A percentile compares a stretch with the other conserved stretches of the same genome.
phyloP scores from a whole-genome alignment of 2,888 invertebrate genomes.

The Eupeodes latifasciatus region DNA sequence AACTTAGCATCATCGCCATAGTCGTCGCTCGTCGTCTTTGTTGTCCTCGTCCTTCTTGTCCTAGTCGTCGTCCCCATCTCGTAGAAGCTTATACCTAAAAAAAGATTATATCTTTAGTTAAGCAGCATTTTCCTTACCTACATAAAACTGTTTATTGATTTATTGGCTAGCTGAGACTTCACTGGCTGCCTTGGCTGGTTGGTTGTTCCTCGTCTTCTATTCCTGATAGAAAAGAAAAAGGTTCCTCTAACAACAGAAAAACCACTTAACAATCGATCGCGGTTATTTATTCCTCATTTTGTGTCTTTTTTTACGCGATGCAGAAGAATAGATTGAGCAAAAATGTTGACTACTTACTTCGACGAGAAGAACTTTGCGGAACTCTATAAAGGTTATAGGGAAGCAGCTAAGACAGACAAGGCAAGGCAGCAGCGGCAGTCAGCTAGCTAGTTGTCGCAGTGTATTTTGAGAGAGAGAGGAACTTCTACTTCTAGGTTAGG shows the following conservation, averaged over 20 bases:
- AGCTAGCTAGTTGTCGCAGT: slow-evolving; percentile 24
- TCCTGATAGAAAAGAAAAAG: not conserved
- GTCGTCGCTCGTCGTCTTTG: slow-evolving; percentile 37
- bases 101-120: slow-evolving; percentile 55
- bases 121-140: slow-evolving; percentile 37
- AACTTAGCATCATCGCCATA: slow-evolving; percentile 50
- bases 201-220: slow-evolving; percentile 10
- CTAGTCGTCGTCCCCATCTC: slow-evolving; percentile 33
- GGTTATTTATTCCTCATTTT: slow-evolving; percentile 26
- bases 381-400: not conserved
- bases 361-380: slow-evolving; percentile 6
- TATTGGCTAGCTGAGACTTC: slow-evolving; percentile 41
- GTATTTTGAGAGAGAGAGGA: slow-evolving; percentile 1
- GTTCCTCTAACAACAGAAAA: slow-evolving; percentile 9
- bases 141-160: slow-evolving; percentile 68
- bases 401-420: too few species aligned
- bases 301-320: slow-evolving; percentile 41
- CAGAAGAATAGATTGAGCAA: slow-evolving; percentile 23
- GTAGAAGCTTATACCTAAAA: slow-evolving; percentile 21
- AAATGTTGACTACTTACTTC: slow-evolving; percentile 50
- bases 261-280: slow-evolving; percentile 70
- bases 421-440: not conserved
- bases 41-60: slow-evolving; percentile 30
- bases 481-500: slow-evolving; percentile 9
- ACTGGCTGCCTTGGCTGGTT: not conserved